These are phyloP conservation scores for Gymnocheta viridis DNA, from an alignment of 2,888 invertebrate species.

Conservation along the genomic window DNA sequence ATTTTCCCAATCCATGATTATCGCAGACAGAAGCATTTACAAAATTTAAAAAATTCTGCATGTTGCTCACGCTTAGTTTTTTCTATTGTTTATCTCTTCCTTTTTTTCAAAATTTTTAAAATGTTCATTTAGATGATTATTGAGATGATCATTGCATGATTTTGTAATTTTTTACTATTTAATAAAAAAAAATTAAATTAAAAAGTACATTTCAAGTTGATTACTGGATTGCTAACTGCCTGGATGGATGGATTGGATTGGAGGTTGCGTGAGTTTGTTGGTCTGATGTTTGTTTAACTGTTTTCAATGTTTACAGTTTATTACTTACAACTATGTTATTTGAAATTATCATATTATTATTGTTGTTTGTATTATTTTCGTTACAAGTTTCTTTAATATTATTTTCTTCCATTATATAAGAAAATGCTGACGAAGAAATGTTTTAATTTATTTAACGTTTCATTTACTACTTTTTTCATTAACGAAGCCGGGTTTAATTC, in stretches of 20 bases:
- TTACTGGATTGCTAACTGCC: neutral
- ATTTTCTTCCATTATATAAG: slow-evolving; percentile 51
- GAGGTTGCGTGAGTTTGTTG: slow-evolving; percentile 40
- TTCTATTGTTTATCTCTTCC: slow-evolving; percentile 7
- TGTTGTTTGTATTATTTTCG: slow-evolving; percentile 2
- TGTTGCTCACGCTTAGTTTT: neutral
- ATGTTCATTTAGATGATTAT: slow-evolving; percentile 46
- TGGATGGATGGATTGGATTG: slow-evolving; percentile 29
- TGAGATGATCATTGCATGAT: slow-evolving; percentile 67
- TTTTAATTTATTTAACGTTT: slow-evolving; percentile 12
- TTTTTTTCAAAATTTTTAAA: neutral
- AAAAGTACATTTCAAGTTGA: neutral
- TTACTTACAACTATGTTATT: slow-evolving; percentile 47
- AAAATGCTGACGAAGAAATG: slow-evolving; percentile 22
- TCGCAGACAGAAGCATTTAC: slow-evolving; percentile 64
- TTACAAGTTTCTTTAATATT: slow-evolving; percentile 27
- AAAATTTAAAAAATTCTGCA: slow-evolving; percentile 33
- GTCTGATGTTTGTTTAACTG: slow-evolving; percentile 48
- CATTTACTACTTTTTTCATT: slow-evolving; percentile 6
- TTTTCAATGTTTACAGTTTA: slow-evolving; percentile 56
- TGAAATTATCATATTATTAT: slow-evolving; percentile 21
- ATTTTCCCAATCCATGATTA: slow-evolving; percentile 13
- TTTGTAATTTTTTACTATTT: slow-evolving; percentile 38
- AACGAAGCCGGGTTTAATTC: neutral
- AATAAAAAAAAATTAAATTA: slow-evolving; percentile 21